A percentile compares a stretch with the other conserved stretches of the same genome.
Conservation (phyloP, 64 coral and sea anemone genomes). For the Stichodactyla helianthus region DNA sequence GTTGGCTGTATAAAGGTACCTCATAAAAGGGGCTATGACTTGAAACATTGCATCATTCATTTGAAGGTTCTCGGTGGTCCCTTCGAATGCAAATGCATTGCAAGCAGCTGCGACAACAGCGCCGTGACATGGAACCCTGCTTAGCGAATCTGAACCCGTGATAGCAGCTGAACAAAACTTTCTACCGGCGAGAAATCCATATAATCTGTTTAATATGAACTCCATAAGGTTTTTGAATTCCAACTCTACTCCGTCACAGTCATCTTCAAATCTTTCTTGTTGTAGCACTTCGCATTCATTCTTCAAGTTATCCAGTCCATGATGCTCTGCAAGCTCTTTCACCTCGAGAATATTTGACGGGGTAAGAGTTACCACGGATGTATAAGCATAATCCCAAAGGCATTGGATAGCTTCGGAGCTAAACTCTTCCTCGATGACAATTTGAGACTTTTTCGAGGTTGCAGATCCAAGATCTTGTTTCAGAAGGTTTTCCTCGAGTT, state of each 20-base stretch:
- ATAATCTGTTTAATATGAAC: neutral
- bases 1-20: slow-evolving; percentile 41
- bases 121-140: slow-evolving; percentile 5
- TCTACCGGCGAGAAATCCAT: neutral
- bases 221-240: neutral
- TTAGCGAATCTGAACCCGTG: neutral
- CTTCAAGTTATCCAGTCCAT: neutral
- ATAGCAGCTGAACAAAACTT: slow-evolving; percentile 9
- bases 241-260: neutral
- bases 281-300: neutral
- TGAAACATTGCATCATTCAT: slow-evolving; percentile 8
- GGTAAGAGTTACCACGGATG: slow-evolving; percentile 4
- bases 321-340: neutral
- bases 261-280: slow-evolving; percentile 1
- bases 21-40: neutral
- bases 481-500: neutral
- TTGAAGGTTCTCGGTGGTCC: slow-evolving; percentile 5
- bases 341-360: slow-evolving; percentile 5
- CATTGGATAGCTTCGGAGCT: neutral
- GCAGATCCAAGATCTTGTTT: slow-evolving; percentile 20
- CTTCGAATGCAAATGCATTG: neutral
- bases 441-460: neutral
- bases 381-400: slow-evolving; percentile 30
- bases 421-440: neutral
- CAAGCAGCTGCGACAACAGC: slow-evolving; percentile 29